These are phyloP conservation scores for Xenopus tropicalis DNA, from an alignment of 2,113 vertebrate species.

Conservation along the genomic window UCB_Xtro_10.0 CM004443.2:162151501-162152000, in stretches of 20 bases:
- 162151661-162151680: slow-evolving; percentile 92
- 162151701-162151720: slow-evolving; percentile 71
- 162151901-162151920: too few relatives aligned
- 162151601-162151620: slow-evolving; percentile 85
- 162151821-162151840: too few relatives aligned
- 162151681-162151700: slow-evolving; percentile 86
- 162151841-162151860: too few relatives aligned
- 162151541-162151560: slow-evolving; percentile 89
- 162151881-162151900: too few relatives aligned
- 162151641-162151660: slow-evolving; percentile 89
- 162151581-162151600: slow-evolving; percentile 83
- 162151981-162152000: too few relatives aligned
- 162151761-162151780: neutral
- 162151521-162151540: slow-evolving; percentile 84
- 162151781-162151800: too few relatives aligned
- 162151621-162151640: slow-evolving; percentile 85
- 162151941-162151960: too few relatives aligned
- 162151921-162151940: too few relatives aligned
- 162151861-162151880: too few relatives aligned
- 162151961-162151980: too few relatives aligned
- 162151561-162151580: slow-evolving; percentile 97
- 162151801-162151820: too few relatives aligned
- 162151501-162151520: slow-evolving; percentile 81
- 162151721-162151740: slow-evolving; percentile 73
- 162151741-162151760: slow-evolving; percentile 74